Base-by-base conservation (phyloP, 2,113 vertebrate genomes). In the Zosterops borbonicus region DNA sequence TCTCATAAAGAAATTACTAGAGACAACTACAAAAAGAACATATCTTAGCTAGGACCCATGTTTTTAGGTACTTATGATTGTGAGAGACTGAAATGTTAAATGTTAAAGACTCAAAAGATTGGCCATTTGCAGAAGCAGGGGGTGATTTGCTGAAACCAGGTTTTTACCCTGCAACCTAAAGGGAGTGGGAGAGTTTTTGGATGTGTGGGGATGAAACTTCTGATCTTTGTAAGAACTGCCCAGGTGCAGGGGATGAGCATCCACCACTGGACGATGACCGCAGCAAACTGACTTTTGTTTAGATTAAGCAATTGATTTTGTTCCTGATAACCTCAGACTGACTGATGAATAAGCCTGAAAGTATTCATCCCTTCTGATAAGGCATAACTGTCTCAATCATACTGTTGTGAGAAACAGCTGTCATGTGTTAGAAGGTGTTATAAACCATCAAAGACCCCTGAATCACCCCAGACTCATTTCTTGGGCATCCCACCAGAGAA, bases 181-280 rank as follows among this genome's bases (percentile, higher is more conserved):
- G 8, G 8, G 22, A 37, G 35, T 17, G 11, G 50, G 42, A 73
- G 35, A 27, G 17, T 10, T 73, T 73, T 64, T 10, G 6, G 3
- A 9, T 33, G 18, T 22, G 14, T 50, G 5, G 27, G n/a, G 14
- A 6, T 5, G 8, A 73, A 42, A 44, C 14, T 6, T 71, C 14
- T 50, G 59, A 31, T 37, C 14, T 50, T 4, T 31, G 12, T 33
- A 71, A 37, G 58, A 58, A 23, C 4, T 58, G 25, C 24, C 35
- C 58, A 42, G 18, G 25, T 44, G 9, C 15, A 74, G 27, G 2
- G 14, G 22, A 8, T 23, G 27, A 50, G 15, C 37, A 23, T 13
- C 27, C 23, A 16, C 33, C 27, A 8, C 27, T 28, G n/a, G 22
- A 39, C 0, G 0, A 20, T 44, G 44, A 31, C 25, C 0, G 1